These are phyloP conservation scores for Epinotia ramella DNA, from an alignment of 2,888 invertebrate species.

Conservation along the genomic window DNA sequence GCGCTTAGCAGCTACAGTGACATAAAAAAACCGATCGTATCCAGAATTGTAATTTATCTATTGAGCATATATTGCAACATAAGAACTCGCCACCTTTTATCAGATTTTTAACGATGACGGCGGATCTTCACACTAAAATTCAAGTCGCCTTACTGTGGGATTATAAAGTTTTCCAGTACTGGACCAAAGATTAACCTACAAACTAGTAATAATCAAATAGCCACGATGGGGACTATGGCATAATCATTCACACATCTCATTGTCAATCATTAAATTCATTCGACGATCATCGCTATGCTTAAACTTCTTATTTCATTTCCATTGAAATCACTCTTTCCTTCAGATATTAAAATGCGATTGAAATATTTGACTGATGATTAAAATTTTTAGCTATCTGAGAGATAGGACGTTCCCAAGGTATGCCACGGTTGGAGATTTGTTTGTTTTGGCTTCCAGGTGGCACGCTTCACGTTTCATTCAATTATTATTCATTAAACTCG, in stretches of 20 bases:
- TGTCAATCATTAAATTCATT: constrained; percentile 26
- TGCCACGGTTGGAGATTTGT: constrained; percentile 73
- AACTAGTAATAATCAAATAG: background rate
- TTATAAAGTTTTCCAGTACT: too few species aligned
- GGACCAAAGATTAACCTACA: too few species aligned
- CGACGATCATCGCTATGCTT: constrained; percentile 35
- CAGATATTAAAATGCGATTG: constrained; percentile 26
- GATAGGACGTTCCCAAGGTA: constrained; percentile 97
- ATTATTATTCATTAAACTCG: constrained; percentile 57
- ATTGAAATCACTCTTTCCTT: constrained; percentile 29
- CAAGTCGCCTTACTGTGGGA: too few species aligned
- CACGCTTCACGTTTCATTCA: constrained; percentile 69
- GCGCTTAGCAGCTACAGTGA: background rate
- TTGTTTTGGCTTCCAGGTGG: constrained; percentile 78
- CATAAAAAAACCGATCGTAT: too few species aligned
- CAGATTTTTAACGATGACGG: background rate
- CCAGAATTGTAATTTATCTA: background rate
- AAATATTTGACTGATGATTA: constrained; percentile 51
- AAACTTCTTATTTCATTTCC: constrained; percentile 31
- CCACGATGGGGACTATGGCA: background rate
- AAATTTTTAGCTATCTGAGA: constrained; percentile 92
- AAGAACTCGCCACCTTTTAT: background rate
- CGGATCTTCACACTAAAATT: too few species aligned
- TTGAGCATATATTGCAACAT: background rate
- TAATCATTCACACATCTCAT: constrained; percentile 15